Conservation (phyloP, 2,113 vertebrate species). For the Neodon shergylaensis region DNA sequence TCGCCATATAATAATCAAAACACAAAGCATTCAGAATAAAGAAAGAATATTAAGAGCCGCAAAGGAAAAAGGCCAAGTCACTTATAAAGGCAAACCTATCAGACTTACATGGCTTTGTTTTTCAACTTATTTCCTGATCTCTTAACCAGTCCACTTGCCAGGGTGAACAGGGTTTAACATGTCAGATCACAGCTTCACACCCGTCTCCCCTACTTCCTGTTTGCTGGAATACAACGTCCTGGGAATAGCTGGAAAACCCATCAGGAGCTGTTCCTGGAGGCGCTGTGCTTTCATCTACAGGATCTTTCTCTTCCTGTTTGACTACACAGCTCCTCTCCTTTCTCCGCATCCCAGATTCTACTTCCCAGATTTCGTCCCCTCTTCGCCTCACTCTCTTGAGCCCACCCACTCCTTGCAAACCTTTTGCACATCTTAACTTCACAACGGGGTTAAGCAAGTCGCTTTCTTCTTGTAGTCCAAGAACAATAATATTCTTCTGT, state of each 20-base stretch:
- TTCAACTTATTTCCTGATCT: conserved; percentile 34
- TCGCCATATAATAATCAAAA: no score
- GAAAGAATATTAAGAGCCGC: no score
- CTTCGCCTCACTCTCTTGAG: not conserved
- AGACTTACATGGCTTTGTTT: not conserved
- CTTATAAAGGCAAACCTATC: no score
- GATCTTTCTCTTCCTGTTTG: not conserved
- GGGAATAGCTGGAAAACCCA: not conserved
- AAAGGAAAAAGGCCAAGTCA: no score
- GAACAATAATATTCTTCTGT: not conserved
- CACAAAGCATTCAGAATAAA: no score
- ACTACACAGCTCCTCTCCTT: not conserved
- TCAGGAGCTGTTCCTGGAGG: no score
- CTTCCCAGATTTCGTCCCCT: not conserved
- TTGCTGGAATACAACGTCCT: not conserved
- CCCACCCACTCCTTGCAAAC: not conserved
- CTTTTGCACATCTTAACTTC: not conserved
- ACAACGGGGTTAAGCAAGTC: not conserved
- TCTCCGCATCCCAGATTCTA: not conserved
- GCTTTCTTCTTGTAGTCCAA: rapidly evolving
- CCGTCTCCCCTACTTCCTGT: not conserved
- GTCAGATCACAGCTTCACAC: not conserved
- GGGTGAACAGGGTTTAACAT: not conserved
- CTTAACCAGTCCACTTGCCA: not conserved
- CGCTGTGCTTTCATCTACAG: not conserved